Base-by-base conservation (phyloP, 2,113 vertebrate species). In the Malurus alboscapulatus region DNA sequence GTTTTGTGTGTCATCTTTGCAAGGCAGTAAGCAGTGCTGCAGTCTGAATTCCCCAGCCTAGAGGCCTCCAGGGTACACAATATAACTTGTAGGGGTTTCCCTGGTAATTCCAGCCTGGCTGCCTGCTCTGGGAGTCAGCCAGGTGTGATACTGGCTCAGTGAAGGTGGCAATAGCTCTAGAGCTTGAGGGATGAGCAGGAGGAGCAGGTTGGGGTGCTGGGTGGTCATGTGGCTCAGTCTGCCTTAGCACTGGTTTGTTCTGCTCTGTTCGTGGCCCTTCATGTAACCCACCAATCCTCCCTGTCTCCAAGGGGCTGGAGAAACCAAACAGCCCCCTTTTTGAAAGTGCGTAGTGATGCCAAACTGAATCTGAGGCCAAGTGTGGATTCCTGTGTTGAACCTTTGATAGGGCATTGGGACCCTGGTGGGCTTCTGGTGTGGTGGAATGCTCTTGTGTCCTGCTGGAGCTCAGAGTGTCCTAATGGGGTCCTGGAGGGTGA, bases 21-120 rank as follows among this genome's bases (percentile, higher is more conserved):
- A 15, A 92, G 90, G 75, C 85, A 85, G 18, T 75, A 77, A 88
- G 58, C 40, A 85, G 71, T 50, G 17, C 50, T 32, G 3, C 0
- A 0, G 36, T 15, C n/a, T 89, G 81, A 65, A n/a, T 87, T 75
- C 62, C 27, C 0, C 7, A 54, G 45, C 22, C 61, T 48, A 19
- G 68, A 68, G 81, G 42, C 67, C 90, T 80, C 84, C 62, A n/a
- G 93, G 74, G 66, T 50, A 32, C 67, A 32, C 67, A 14, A 45
- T 57, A 40, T 8, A 68, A 47, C 42, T 79, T 44, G 29, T 7
- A 36, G 72, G 75, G 82, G n/a, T 72, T 95, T 88, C 75, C 72
- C 88, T 95, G 47, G 32, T 34, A 47, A 30, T 86, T 69, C 6
- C 88, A 55, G 36, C 29, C 71, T 30, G 30, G 0, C 59, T 58